These are phyloP conservation scores for Chaenodraco wilsoni DNA, from an alignment of 2,797 vertebrate genomes.

Conservation along the genomic window DNA sequence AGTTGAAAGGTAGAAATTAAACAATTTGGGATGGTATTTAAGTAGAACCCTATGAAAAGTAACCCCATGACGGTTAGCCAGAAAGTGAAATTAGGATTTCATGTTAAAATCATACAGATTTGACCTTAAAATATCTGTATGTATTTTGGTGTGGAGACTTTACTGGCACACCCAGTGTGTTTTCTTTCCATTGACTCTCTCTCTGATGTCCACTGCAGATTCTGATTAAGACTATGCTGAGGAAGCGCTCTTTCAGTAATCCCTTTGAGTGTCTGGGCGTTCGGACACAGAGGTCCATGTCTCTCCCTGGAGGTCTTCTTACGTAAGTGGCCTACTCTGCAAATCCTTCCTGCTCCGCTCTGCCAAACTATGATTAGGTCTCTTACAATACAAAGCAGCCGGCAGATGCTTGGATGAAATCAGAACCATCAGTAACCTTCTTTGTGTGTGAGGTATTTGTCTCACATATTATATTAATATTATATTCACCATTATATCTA, in stretches of 20 bases:
- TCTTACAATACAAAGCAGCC: conserved; percentile 61
- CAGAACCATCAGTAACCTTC: conserved; percentile 42
- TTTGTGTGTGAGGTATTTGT: conserved; percentile 20
- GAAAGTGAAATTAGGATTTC: background rate
- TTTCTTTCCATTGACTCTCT: conserved; percentile 7
- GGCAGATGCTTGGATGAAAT: conserved; percentile 67
- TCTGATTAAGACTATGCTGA: conserved; percentile 95
- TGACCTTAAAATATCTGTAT: background rate
- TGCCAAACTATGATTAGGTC: conserved; percentile 65
- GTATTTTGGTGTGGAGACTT: background rate
- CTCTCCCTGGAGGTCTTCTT: conserved; percentile 91
- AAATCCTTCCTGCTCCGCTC: conserved; percentile 63
- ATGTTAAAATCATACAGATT: background rate
- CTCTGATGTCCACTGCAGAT: conserved; percentile 82
- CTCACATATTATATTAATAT: conserved; percentile 11
- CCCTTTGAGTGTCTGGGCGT: conserved; percentile 89
- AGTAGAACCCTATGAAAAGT: background rate
- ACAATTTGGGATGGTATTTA: background rate
- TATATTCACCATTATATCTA: background rate
- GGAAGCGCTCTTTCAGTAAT: conserved; percentile 96
- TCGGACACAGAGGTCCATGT: conserved; percentile 92
- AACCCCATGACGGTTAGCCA: background rate
- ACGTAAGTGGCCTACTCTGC: conserved; percentile 85
- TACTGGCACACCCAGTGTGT: background rate
- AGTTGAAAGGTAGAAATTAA: background rate